Evolutionary conservation across 2,888 invertebrate genomes (phyloP), one percentile per base, ranked within the genome.

Genomic region (Polydrusus tereticollis): DNA sequence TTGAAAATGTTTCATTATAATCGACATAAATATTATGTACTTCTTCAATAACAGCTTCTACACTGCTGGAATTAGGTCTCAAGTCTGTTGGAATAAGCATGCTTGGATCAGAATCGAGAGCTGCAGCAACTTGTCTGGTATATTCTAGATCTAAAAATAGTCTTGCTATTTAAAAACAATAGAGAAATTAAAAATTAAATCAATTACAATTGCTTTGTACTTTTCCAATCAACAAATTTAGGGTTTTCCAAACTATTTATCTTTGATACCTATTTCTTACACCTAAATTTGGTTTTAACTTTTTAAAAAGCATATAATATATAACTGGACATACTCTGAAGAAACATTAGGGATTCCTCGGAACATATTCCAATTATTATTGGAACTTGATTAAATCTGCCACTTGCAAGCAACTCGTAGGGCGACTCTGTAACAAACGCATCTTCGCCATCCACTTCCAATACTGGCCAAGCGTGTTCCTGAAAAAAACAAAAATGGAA

Each of bases 361-460:
- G 75, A 75, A 50, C 73, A 74, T 7, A 60, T 65, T 16, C 78
- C 78, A 26, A 77, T 76, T 1, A 78, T 43, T 20, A 77, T 60
- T 12, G 78, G 72, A 4, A 78, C 76, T 67, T 29, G 62, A 36
- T 74, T 74, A 14, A 77, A 67, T 21, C 73, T 60, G 33, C 78
- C 78, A 16, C 29, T 72, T 29, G 64, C 58, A 10, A 76, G 23
- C n/a, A 41, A 26, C 36, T 71, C 69, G 20, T 77, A 78, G 38
- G 73, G 73, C 5, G 59, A 67, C 26, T 75, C 52, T 10, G 75
- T 73, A 21, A 78, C 43, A 63, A 78, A 75, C 20, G 77, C 76
- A 18, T 71, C 76, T 2, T 67, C 70, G 16, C 66, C 52, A 38
- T 76, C 69, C 10, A 69, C 50, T 58, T 78, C 78, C 7, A 78